Base-by-base conservation (phyloP, 1,140 invertebrate genomes). In the Drosophila miranda region DNA sequence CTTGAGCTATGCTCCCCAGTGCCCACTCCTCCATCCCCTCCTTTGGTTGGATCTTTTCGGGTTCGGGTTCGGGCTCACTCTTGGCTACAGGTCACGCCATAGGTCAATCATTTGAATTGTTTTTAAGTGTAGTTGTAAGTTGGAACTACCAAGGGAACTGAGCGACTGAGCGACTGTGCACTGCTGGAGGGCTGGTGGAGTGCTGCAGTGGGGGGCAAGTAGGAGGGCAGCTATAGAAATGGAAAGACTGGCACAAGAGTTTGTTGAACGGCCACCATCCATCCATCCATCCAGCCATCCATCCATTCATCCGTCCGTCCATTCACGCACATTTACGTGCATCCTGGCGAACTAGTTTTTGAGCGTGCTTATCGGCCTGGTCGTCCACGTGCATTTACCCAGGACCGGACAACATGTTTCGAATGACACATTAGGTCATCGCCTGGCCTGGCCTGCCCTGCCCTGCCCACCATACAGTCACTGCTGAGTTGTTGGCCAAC, bases 91-190 rank as follows among this genome's bases (percentile, higher is more conserved):
- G 81, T 86, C 81, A 86, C 60, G 77, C 63, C 67, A 78, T 77
- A 86, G 81, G 81, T 86, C 81, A 86, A 86, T 86, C 81, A 78
- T 81, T 81, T 86, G 81, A 87, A 86, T 86, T 86, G 81, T 78
- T 77, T 80, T 86, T 67, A 86, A 86, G 81, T 86, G 77, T 87
- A 78, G 82, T 70, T 81, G 82, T 75, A 86, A 86, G 74, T 66
- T 75, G 58, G 58, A 30, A 75, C 49, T 58, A 44, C 49, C 30
- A 43, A 63, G 62, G 48, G 50, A 67, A 48, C 57, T 61, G 28
- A 8, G 28, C 7, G 8, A 30, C 30, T 3, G 28, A 38, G 34
- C 34, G 11, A 13, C 34, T 34, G 23, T 6, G 23, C 23, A 5
- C 23, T 26, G 23, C 23, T 26, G 23, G 23, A 23, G 19, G 1